Evolutionary conservation across 1,140 invertebrate species (phyloP).

Genomic region (Heliconius eleuchia): DNA sequence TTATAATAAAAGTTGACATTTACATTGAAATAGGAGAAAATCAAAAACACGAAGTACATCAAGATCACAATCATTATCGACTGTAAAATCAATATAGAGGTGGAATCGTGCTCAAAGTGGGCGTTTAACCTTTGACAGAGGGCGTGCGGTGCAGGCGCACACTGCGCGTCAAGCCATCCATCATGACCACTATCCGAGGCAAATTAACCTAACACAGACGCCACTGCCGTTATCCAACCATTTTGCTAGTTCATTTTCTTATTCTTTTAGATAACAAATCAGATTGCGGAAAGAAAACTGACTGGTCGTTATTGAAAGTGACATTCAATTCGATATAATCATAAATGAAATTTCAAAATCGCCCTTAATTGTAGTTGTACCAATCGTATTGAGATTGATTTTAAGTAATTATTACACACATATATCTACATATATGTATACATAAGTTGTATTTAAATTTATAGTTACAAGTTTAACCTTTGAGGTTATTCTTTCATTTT

Average conservation of each 20-base stretch:
- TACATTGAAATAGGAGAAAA: slow-evolving; percentile 1
- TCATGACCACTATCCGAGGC: slow-evolving; percentile 69
- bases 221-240: slow-evolving; percentile 46
- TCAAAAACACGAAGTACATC: slow-evolving; percentile 28
- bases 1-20: not conserved
- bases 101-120: slow-evolving; percentile 75
- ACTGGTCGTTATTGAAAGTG: not conserved
- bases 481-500: not conserved
- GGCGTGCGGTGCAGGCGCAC: slow-evolving; percentile 65
- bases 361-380: too few relatives aligned
- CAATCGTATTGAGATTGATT: too few relatives aligned
- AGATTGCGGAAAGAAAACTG: not conserved
- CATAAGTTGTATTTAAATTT: not conserved
- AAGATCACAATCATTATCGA: slow-evolving; percentile 37
- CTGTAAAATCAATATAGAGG: slow-evolving; percentile 73
- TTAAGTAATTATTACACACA: not conserved
- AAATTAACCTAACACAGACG: slow-evolving; percentile 71
- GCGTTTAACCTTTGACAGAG: slow-evolving; percentile 75
- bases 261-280: not conserved
- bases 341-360: too few relatives aligned
- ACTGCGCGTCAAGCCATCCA: slow-evolving; percentile 69
- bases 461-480: not conserved
- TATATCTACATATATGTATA: not conserved
- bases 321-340: not conserved
- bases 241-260: not conserved